Conservation (phyloP, 1,140 invertebrate species). For the Chironomus striatipennis region DNA sequence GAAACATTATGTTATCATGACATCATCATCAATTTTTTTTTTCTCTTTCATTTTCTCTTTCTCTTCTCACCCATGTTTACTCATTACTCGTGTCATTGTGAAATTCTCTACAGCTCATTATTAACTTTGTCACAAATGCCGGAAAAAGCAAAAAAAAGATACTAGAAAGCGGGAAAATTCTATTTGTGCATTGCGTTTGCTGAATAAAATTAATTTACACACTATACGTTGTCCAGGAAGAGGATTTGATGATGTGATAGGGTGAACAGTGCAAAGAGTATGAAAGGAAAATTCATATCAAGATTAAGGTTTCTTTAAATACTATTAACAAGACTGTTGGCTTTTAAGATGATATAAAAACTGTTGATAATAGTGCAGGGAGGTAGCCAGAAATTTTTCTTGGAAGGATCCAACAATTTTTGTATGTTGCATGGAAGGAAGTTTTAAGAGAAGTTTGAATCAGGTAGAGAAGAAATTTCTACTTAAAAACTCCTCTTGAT, state of each 20-base stretch:
- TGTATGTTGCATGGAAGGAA: too few relatives aligned
- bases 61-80: too few relatives aligned
- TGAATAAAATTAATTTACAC: neutral
- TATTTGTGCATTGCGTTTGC: neutral
- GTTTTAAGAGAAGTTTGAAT: too few relatives aligned
- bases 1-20: conserved; percentile 19
- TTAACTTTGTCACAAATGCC: conserved; percentile 22
- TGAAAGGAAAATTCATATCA: neutral
- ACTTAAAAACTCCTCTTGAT: too few relatives aligned
- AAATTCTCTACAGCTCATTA: conserved; percentile 19
- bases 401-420: too few relatives aligned
- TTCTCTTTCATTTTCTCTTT: neutral
- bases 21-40: conserved; percentile 12
- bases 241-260: neutral
- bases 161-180: neutral
- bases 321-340: too few relatives aligned
- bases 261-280: neutral
- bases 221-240: neutral
- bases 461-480: too few relatives aligned
- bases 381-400: too few relatives aligned
- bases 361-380: too few relatives aligned
- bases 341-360: too few relatives aligned
- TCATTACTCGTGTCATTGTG: neutral
- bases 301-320: too few relatives aligned
- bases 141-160: neutral